Percentiles rank a stretch among this genome's conserved stretches.
phyloP scores from a whole-genome alignment of 2,113 vertebrate species.

The Microtus richardsoni region DNA sequence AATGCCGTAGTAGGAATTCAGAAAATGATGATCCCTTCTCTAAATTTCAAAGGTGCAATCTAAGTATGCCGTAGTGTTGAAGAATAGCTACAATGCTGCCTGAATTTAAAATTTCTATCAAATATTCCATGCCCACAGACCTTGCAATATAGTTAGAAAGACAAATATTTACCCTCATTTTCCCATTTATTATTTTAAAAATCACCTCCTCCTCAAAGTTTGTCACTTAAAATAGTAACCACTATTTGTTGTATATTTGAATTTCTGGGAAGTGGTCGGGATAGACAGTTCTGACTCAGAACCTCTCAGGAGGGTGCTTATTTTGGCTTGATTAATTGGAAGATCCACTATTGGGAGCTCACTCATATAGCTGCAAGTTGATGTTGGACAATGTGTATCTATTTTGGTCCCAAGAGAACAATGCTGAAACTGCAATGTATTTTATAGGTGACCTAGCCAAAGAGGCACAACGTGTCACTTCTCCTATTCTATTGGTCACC shows the following conservation, averaged over 20 bases:
- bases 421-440: background rate
- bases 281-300: background rate
- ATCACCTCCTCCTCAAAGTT: background rate
- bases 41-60: conserved; percentile 33
- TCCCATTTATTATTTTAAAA: conserved; percentile 19
- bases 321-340: background rate
- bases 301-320: background rate
- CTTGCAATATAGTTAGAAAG: background rate
- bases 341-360: background rate
- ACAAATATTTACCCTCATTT: background rate
- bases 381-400: background rate
- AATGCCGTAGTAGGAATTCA: background rate
- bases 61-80: conserved; percentile 36
- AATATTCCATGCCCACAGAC: background rate
- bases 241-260: background rate
- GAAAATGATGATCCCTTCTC: background rate
- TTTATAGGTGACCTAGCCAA: background rate
- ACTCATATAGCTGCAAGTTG: background rate
- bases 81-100: background rate
- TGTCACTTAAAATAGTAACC: conserved; percentile 11
- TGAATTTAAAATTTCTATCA: conserved; percentile 47
- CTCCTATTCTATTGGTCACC: background rate
- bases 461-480: background rate
- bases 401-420: background rate
- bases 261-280: background rate